A percentile compares a stretch with the other conserved stretches of the same genome.
phyloP scores from a whole-genome alignment of 2,797 vertebrate genomes.

The Carcharodon carcharias region DNA sequence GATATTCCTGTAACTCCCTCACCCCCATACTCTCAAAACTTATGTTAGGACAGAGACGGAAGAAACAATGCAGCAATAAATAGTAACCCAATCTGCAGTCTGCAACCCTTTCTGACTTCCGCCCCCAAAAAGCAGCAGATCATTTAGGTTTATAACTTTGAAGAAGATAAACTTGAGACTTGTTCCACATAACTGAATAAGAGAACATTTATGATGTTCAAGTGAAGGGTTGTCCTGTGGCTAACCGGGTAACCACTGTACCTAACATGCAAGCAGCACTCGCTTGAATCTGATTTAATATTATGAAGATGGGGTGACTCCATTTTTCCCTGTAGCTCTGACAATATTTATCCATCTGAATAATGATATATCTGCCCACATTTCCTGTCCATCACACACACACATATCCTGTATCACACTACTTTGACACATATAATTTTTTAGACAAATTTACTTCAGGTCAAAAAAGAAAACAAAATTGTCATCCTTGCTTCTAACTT shows the following conservation, averaged over 20 bases:
- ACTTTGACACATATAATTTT: not conserved
- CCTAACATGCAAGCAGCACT: not conserved
- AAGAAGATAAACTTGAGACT: not conserved
- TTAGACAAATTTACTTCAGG: not conserved
- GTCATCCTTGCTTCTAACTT: not conserved
- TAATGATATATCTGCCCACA: not conserved
- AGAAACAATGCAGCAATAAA: not conserved
- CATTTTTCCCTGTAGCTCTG: not conserved
- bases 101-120: not conserved
- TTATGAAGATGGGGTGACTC: not conserved
- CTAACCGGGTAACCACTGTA: not conserved
- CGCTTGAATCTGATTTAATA: not conserved
- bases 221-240: not conserved
- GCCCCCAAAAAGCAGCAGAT: not conserved
- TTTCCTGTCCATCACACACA: not conserved
- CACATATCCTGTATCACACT: not conserved
- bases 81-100: not conserved
- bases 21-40: not conserved
- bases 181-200: not conserved
- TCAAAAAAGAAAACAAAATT: not conserved
- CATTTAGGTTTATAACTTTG: not conserved
- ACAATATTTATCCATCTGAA: not conserved
- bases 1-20: too few relatives aligned
- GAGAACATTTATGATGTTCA: not conserved
- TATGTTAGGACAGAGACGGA: too few relatives aligned